Base-by-base conservation (phyloP, 2,797 vertebrate species). In the Notamacropus eugenii region DNA sequence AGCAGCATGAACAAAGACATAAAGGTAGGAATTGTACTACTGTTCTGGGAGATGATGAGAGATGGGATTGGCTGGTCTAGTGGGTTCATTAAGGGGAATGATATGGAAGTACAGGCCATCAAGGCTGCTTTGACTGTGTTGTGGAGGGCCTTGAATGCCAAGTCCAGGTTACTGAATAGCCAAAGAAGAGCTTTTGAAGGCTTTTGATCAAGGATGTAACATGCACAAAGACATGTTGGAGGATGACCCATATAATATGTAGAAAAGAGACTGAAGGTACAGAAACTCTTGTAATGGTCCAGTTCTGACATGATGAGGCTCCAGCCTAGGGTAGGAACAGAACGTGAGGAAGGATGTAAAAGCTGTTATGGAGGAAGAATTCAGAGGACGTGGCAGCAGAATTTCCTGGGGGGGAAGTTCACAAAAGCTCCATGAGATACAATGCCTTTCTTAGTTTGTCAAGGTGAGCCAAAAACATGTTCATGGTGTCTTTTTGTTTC, bases 401-500 rank as follows among this genome's bases (percentile, higher is more conserved):
- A 62, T 34, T 34, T 14, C 50, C 91, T 56, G 31, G 29, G 31
- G 12, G 52, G 52, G 52, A 67, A 14, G 40, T 57, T 34, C 3
- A 9, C 46, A 58, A 82, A 57, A 93, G 27, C 40, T 56, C 93
- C 12, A 96, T 46, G 87, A 87, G 13, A 31, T 52, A 5, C 40
- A 58, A 52, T 24, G 28, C 27, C 6, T 82, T 82, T 46, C n/a
- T 46, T 24, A 8, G n/a, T 3, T 46, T 46, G 67, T 24, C 22
- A 74, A 12, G 27, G 91, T 22, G 22, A 62, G 57, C 94, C 9
- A 55, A 59, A 58, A n/a, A 92, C 54, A 46, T 59, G 67, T 22
- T 96, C 31, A 54, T 92, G 93, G 29, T 93, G 12, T 56, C 16
- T 16, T 97, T 97, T 97, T 96, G 74, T 95, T 98, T 98, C 96